Base-by-base conservation (phyloP, 2,888 invertebrate species). In the Julus scanicus region DNA sequence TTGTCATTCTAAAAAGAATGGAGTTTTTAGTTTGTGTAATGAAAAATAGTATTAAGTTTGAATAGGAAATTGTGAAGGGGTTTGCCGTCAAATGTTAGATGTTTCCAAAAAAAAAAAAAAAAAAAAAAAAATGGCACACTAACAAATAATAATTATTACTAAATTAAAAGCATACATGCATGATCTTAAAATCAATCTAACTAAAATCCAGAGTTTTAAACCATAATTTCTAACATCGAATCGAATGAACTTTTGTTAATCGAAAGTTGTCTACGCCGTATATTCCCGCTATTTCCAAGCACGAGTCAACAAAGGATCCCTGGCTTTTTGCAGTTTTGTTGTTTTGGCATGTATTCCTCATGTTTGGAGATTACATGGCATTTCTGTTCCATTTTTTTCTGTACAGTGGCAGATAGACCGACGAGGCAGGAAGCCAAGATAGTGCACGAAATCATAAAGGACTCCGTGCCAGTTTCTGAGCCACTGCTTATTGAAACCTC, bases 401-500 rank as follows among this genome's bases (percentile, higher is more conserved):
- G 48, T 85, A 86, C 57, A 86, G 86, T 86, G 86, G 17, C 86
- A 9, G 57, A 49, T 13, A 57, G 53, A 37, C 15, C 86, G 37
- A 86, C 63, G 15, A 39, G 40, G 57, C 86, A 53, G 53, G 86
- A 86, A 86, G 86, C 86, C 86, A 86, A 63, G 63, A 49, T 57
- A 53, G 86, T 63, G 86, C 86, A 86, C 48, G 86, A 86, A 15
- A 86, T 86, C n/a, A n/a, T 37, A 13, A 86, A 57, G 86, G 86
- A 86, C 53, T 29, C 29, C 49, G 49, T 63, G 86, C 53, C 86
- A 13, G 86, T 20, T 49, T 49, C 86, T 86, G 86, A 86, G 57
- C 49, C 63, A 9, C 40, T 63, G 57, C 49, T 63, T 86, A 63
- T 40, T n/a, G 86, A 86, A 86, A 40, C 86, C 86, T 49, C 57